Conservation (phyloP, 2,888 invertebrate genomes). For the Hypolimnas misippus region DNA sequence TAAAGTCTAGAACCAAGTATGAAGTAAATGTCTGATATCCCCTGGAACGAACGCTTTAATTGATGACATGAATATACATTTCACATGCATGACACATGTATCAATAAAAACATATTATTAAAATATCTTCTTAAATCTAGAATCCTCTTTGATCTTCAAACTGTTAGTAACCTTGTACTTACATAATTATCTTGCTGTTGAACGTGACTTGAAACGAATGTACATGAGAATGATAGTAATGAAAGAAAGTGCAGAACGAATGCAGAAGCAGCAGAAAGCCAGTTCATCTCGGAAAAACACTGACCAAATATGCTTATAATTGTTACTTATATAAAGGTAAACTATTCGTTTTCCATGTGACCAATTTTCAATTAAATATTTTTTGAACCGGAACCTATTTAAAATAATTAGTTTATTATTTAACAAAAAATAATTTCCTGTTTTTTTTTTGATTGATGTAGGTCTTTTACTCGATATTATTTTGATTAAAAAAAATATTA, state of each 20-base stretch:
- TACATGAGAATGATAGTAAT: neutral
- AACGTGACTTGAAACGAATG: neutral
- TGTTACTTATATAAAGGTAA: neutral
- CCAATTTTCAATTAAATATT: neutral
- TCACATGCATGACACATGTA: too few species aligned
- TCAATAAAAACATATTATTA: too few species aligned
- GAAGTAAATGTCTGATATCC: too few species aligned
- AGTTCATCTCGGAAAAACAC: neutral
- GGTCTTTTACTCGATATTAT: conserved; percentile 9
- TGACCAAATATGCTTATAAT: too few species aligned
- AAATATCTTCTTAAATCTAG: too few species aligned
- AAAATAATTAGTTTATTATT: conserved; percentile 18
- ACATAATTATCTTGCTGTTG: conserved; percentile 2
- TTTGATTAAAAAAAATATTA: neutral
- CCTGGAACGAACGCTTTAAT: too few species aligned
- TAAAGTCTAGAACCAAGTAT: too few species aligned
- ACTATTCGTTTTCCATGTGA: too few species aligned
- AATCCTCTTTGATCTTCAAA: too few species aligned
- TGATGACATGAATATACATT: too few species aligned
- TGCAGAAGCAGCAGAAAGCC: too few species aligned
- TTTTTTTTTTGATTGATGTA: conserved; percentile 28
- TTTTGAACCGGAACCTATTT: neutral
- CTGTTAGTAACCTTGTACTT: neutral
- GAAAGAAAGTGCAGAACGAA: neutral
- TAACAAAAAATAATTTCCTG: conserved; percentile 35